Percentiles rank a stretch among this genome's conserved stretches.
phyloP scores from a whole-genome alignment of 2,113 vertebrate genomes.

The Chlorodrepanis virens region DNA sequence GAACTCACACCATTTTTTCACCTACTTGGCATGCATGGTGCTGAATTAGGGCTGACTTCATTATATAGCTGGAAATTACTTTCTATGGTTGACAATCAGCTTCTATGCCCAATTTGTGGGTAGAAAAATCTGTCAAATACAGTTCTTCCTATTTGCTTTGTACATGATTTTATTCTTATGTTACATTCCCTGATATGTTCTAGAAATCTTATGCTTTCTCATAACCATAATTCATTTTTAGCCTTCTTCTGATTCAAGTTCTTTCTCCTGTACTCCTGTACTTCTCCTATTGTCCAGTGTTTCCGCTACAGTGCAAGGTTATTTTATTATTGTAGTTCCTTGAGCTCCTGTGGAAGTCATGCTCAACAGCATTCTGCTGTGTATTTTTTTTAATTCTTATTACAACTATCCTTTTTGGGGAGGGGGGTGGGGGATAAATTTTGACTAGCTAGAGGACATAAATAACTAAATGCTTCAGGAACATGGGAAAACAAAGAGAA shows the following conservation, averaged over 20 bases:
- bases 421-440: background rate
- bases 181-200: background rate
- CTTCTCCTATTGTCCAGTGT: background rate
- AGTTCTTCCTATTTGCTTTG: background rate
- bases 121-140: background rate
- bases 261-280: background rate
- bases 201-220: background rate
- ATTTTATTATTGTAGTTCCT: background rate
- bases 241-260: background rate
- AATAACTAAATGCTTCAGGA: background rate
- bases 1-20: background rate
- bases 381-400: background rate
- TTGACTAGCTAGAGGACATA: background rate
- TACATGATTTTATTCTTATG: background rate
- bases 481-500: background rate
- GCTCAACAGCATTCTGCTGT: background rate
- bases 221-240: background rate
- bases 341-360: background rate
- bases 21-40: background rate
- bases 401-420: background rate
- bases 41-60: background rate
- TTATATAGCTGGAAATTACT: background rate
- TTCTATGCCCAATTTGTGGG: background rate
- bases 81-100: background rate
- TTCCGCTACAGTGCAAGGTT: background rate